Base-by-base conservation (phyloP, 92 coral and sea anemone species). In the Zoanthus solanderi region DNA sequence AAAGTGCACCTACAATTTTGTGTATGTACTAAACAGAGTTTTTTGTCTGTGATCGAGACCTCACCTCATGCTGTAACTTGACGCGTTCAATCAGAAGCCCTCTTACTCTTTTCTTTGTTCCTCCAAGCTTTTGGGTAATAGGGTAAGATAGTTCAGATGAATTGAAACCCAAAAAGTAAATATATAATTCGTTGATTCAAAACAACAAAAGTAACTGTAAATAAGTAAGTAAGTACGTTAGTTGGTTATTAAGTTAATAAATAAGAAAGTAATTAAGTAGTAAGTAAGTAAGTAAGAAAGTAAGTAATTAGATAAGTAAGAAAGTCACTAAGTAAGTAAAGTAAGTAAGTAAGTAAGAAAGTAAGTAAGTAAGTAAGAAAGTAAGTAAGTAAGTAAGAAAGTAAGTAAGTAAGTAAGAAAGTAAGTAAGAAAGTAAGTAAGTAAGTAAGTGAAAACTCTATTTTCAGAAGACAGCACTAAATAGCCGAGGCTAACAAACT, bases 1-100 rank as follows among this genome's bases (percentile, higher is more conserved):
- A 50, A 50, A 7, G 54, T 50, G 54, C 4, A 50, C 54, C 8
- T 7, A 50, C 54, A 50, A 50, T 0, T 23, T 63, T 63, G 30
- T 16, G 2, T 2, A 15, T n/a, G 69, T 1, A 7, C 18, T 4
- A 16, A 6, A 50, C 4, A 50, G 13, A 32, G 37, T 17, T 23
- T 0, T 11, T 18, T 68, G 23, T 54, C 9, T n/a, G 5, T 29
- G 15, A 32, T 4, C 30, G 53, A 8, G 9, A 44, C 14, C 56
- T 17, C 88, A 97, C 99, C 96, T 97, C 99, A 50, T 97, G 99
- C 75, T 97, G 99, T 14, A 97, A 90, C 83, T 97, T 98, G 47
- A 97, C 96, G 79, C 99, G 87, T 83, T 97, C 99, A 54, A 97
- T 94, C 34, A 97, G 94, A 78, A 97, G 61, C 4, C 98, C 98